Conservation (phyloP, 2,888 invertebrate species). For the Disparrhopalites patrizii region DNA sequence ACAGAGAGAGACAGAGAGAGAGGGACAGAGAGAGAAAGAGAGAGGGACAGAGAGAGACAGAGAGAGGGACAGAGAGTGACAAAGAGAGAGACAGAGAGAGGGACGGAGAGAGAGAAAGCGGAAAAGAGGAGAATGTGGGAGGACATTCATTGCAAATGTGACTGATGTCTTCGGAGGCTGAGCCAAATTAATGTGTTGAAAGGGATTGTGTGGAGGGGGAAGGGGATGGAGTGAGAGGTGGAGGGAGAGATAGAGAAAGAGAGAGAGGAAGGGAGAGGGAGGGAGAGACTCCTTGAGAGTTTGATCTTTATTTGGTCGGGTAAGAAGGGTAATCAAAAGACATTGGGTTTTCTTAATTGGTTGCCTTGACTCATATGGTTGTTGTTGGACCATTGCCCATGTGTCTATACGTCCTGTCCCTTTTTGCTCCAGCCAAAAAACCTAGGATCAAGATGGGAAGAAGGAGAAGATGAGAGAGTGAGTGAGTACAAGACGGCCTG, state of each 20-base stretch:
- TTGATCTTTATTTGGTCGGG: constrained; percentile 17
- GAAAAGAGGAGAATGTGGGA: too few species aligned
- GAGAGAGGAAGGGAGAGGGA: not conserved
- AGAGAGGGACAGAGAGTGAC: too few species aligned
- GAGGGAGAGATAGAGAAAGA: not conserved
- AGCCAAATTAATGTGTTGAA: too few species aligned
- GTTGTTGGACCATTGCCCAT: constrained; percentile 21
- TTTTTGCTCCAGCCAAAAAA: too few species aligned
- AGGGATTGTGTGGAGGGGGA: not conserved
- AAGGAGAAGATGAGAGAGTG: not conserved
- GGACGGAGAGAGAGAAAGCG: not conserved
- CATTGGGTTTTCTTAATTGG: constrained; percentile 21
- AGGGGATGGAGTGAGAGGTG: not conserved
- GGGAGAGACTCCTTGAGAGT: constrained; percentile 10
- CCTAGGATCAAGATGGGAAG: too few species aligned
- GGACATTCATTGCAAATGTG: too few species aligned
- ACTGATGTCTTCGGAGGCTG: too few species aligned
- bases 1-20: too few species aligned
- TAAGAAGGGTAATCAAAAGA: constrained; percentile 18
- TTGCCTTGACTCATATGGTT: constrained; percentile 25
- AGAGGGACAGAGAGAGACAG: too few species aligned
- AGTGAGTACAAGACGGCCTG: not conserved
- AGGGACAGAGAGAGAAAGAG: too few species aligned
- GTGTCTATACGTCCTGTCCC: not conserved
- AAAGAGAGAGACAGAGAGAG: not conserved